These are phyloP conservation scores for Catonia carolina DNA, from an alignment of 2,888 invertebrate species.

Conservation along the genomic window DNA sequence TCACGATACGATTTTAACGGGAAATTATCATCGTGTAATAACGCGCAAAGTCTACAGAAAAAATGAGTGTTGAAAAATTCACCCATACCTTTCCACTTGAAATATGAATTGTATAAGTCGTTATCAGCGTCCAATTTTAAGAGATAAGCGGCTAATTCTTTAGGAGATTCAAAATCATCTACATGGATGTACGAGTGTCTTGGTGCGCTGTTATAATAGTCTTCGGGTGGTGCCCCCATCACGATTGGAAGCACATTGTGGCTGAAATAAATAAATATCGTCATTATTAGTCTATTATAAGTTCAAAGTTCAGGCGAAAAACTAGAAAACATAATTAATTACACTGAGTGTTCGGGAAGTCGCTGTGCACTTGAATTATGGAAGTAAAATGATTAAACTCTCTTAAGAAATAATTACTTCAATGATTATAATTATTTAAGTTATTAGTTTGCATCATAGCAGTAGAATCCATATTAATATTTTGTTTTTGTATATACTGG, in stretches of 20 bases:
- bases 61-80: conserved; percentile 66
- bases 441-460: no score
- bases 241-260: conserved; percentile 87
- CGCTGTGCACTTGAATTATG: no score
- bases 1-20: conserved; percentile 62
- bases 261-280: conserved; percentile 42
- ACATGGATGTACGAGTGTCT: conserved; percentile 91
- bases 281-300: no score
- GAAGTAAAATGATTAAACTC: no score
- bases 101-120: conserved; percentile 88
- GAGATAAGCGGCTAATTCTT: conserved; percentile 80
- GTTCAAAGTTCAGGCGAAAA: no score
- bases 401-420: no score
- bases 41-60: conserved; percentile 84
- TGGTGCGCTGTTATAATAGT: conserved; percentile 83
- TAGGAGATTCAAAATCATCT: conserved; percentile 85
- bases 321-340: no score
- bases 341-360: no score
- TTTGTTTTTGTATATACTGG: no score
- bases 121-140: conserved; percentile 80
- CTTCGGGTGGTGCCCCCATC: conserved; percentile 90
- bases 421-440: no score
- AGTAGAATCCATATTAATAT: no score
- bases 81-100: conserved; percentile 89
- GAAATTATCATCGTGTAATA: conserved; percentile 62